A percentile compares a stretch with the other conserved stretches of the same genome.
Conservation (phyloP, 2,113 vertebrate genomes). For the Zeus faber region DNA sequence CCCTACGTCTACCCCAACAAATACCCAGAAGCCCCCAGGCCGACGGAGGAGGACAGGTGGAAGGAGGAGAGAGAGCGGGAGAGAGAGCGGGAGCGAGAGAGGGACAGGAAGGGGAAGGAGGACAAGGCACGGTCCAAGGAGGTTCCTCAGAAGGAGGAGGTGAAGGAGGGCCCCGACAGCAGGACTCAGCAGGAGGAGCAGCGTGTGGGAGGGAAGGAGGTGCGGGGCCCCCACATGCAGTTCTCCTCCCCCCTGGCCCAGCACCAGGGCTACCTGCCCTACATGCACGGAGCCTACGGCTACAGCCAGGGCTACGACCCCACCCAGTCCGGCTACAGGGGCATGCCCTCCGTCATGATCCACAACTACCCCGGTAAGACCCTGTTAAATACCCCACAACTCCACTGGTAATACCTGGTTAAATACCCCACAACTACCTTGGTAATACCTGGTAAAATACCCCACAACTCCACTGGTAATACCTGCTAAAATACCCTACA, state of each 20-base stretch:
- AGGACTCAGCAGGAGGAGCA: conserved; percentile 81
- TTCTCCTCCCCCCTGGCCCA: conserved; percentile 88
- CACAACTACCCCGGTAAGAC: conserved; percentile 93
- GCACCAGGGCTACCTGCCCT: conserved; percentile 95
- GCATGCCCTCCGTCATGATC: conserved; percentile 97
- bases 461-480: not conserved
- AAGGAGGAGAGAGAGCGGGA: conserved; percentile 71
- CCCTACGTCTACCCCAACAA: conserved; percentile 89
- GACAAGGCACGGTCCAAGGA: conserved; percentile 86
- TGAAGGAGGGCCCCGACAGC: conserved; percentile 81
- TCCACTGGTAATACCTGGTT: not conserved
- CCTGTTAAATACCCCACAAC: not conserved
- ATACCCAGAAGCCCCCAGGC: conserved; percentile 83
- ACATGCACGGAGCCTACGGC: conserved; percentile 91
- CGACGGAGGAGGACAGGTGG: conserved; percentile 80
- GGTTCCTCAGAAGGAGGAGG: conserved; percentile 79
- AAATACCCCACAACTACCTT: conserved; percentile 76
- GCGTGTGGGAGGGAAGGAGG: conserved; percentile 82
- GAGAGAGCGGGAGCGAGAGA: conserved; percentile 77
- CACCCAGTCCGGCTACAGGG: conserved; percentile 89
- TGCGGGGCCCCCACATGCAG: conserved; percentile 84
- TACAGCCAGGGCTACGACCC: conserved; percentile 94
- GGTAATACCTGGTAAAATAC: conserved; percentile 66
- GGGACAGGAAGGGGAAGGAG: conserved; percentile 86
- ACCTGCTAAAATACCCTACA: not conserved